These are phyloP conservation scores for Volucella bombylans DNA, from an alignment of 2,888 invertebrate species.

Conservation along the genomic window DNA sequence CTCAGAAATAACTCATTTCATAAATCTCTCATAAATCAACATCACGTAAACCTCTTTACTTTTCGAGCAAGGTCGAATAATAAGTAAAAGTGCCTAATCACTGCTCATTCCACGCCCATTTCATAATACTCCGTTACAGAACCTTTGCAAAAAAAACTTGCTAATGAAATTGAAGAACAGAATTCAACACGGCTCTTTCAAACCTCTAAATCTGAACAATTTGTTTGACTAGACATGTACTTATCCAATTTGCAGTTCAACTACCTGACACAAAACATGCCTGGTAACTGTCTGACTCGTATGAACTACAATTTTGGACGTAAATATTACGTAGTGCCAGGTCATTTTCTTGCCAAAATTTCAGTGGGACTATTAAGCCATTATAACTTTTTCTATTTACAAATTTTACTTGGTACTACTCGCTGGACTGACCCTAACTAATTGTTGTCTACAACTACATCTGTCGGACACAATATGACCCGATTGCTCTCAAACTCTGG, in stretches of 20 bases:
- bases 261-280: conserved; percentile 12
- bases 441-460: too few relatives aligned
- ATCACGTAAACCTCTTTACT: too few relatives aligned
- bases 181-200: not conserved
- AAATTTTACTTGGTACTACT: too few relatives aligned
- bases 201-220: not conserved
- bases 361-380: too few relatives aligned
- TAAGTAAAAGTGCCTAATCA: not conserved
- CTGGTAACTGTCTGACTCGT: not conserved
- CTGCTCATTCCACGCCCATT: not conserved
- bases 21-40: too few relatives aligned
- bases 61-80: not conserved
- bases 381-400: too few relatives aligned
- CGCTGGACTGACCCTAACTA: too few relatives aligned
- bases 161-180: not conserved
- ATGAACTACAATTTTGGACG: not conserved
- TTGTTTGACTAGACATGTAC: not conserved
- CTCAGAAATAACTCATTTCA: too few relatives aligned
- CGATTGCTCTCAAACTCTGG: too few relatives aligned
- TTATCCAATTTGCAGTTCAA: conserved; percentile 37
- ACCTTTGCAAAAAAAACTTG: not conserved
- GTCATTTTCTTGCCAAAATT: too few relatives aligned
- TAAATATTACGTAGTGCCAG: too few relatives aligned
- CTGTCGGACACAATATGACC: too few relatives aligned
- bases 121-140: not conserved